A percentile compares a stretch with the other conserved stretches of the same genome.
phyloP scores from a whole-genome alignment of 2,113 vertebrate species.

The Zootoca vivipara region DNA sequence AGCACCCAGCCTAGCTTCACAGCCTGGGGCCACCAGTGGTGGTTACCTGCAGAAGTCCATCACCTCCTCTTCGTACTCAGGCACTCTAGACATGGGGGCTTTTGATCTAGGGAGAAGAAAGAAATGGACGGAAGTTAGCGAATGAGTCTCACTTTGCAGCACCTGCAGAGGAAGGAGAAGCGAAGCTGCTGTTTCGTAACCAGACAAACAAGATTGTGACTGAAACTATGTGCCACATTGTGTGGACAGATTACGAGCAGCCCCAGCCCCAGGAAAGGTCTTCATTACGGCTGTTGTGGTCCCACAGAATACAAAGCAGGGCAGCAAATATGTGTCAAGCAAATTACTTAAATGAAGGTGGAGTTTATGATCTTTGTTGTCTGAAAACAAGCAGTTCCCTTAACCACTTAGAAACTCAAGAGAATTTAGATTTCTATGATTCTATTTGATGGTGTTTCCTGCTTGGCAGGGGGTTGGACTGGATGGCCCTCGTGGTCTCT shows the following conservation, averaged over 20 bases:
- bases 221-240: not conserved
- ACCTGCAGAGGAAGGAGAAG: not conserved
- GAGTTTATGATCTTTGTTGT: no score
- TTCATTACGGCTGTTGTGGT: not conserved
- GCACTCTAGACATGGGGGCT: not conserved
- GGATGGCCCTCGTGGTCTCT: no score
- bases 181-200: not conserved
- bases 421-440: no score
- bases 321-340: no score
- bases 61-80: not conserved
- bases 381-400: no score
- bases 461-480: no score
- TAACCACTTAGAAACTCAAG: no score
- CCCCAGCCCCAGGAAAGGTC: not conserved
- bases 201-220: not conserved
- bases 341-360: no score
- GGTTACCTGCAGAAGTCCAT: constrained; percentile 3
- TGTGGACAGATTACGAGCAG: no score
- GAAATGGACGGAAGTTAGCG: not conserved
- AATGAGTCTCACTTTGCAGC: not conserved
- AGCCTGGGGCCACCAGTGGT: no score
- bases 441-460: no score
- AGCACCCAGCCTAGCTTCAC: not conserved
- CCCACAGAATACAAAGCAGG: not conserved
- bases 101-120: not conserved